These are phyloP conservation scores for Actenoides hombroni DNA, from an alignment of 2,113 vertebrate species.

Conservation along the genomic window DNA sequence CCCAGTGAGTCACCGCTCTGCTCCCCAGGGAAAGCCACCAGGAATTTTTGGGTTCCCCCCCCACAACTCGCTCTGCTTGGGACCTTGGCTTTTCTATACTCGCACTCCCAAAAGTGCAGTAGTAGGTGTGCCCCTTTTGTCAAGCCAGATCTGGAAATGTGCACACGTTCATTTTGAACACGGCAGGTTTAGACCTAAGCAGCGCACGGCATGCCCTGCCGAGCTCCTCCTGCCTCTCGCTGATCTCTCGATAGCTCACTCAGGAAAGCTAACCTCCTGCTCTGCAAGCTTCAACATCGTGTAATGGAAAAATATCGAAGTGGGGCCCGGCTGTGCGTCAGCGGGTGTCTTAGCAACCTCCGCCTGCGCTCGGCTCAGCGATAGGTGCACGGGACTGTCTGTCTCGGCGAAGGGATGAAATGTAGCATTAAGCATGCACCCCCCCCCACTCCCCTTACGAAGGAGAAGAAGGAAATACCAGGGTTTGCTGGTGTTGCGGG, in stretches of 20 bases:
- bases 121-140: background rate
- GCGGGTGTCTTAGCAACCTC: slow-evolving; percentile 58
- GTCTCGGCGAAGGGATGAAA: background rate
- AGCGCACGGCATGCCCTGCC: background rate
- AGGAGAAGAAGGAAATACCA: slow-evolving; percentile 46
- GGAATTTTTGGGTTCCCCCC: background rate
- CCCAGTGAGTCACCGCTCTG: background rate
- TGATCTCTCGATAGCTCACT: background rate
- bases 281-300: slow-evolving; percentile 20
- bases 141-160: background rate
- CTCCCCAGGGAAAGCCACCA: background rate
- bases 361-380: background rate
- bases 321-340: slow-evolving; percentile 49
- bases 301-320: slow-evolving; percentile 72
- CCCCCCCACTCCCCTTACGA: background rate
- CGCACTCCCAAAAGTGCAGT: rapidly evolving
- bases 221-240: background rate
- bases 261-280: slow-evolving; percentile 37
- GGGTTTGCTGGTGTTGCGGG: background rate
- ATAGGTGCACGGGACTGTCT: background rate
- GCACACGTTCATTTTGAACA: background rate
- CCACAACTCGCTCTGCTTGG: background rate
- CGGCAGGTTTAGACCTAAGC: background rate
- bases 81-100: background rate
- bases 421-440: background rate